Evolutionary conservation across 2,113 vertebrate genomes (phyloP).

Genomic region (Xenopus laevis): DNA sequence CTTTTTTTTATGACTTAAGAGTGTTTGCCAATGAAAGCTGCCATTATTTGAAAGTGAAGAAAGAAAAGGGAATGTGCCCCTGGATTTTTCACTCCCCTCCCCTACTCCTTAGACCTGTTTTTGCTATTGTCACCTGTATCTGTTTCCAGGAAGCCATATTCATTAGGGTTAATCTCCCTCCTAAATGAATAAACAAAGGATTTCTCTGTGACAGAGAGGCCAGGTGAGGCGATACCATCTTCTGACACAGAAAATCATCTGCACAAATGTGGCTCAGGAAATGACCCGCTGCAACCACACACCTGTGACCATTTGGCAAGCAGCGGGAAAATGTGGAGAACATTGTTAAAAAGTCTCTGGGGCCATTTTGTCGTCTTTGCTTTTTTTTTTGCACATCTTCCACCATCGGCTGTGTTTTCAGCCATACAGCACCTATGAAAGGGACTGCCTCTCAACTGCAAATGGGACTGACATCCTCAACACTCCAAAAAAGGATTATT

Average conservation of each 20-base stretch:
- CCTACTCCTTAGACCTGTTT: conserved; percentile 50
- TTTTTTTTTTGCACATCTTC: not conserved
- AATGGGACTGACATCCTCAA: too few relatives aligned
- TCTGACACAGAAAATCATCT: conserved; percentile 80
- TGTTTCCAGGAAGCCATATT: conserved; percentile 82
- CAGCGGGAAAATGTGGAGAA: conserved; percentile 55
- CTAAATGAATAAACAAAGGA: conserved; percentile 97
- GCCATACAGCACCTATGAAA: not conserved
- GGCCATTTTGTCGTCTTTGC: not conserved
- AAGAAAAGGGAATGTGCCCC: conserved; percentile 80
- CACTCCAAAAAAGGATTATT: too few relatives aligned
- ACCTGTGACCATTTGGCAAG: conserved; percentile 73
- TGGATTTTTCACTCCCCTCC: conserved; percentile 47
- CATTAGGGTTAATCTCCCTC: conserved; percentile 83
- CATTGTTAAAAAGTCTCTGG: conserved; percentile 31
- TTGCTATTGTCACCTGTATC: conserved; percentile 77
- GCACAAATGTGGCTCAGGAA: conserved; percentile 74
- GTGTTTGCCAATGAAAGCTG: conserved; percentile 74
- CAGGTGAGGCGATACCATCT: conserved; percentile 96
- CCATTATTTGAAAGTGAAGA: conserved; percentile 97
- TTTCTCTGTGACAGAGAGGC: conserved; percentile 80
- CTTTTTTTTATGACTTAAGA: conserved; percentile 80
- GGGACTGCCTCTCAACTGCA: too few relatives aligned
- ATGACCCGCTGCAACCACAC: conserved; percentile 86
- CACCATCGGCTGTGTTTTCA: not conserved